A percentile compares a stretch with the other conserved stretches of the same genome.
Evolutionary conservation across 2,113 vertebrate species (phyloP).

Genomic region (Gorsachius goisagi): DNA sequence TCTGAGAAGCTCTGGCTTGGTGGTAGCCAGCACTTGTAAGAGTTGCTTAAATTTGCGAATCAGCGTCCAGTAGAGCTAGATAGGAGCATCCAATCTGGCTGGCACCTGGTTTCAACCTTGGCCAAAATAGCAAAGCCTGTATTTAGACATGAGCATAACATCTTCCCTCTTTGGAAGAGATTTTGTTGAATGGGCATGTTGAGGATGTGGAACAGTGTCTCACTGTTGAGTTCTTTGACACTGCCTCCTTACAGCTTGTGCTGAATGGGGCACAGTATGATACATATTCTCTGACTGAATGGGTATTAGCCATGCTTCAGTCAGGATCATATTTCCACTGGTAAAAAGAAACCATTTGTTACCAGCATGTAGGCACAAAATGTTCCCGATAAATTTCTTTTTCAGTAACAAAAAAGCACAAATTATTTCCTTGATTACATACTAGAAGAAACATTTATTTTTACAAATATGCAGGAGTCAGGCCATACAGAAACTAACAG

Average conservation of each 20-base stretch:
- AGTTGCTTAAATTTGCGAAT: neutral
- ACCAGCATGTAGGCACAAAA: conserved; percentile 24
- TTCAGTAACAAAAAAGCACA: neutral
- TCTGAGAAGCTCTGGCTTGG: neutral
- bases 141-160: conserved; percentile 13
- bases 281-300: neutral
- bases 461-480: neutral
- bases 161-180: neutral
- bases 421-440: conserved; percentile 44
- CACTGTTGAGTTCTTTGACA: conserved; percentile 23
- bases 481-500: neutral
- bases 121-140: conserved; percentile 18
- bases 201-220: conserved; percentile 39
- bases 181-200: conserved; percentile 19
- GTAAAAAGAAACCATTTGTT: conserved; percentile 42
- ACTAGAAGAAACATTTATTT: conserved; percentile 45
- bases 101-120: neutral
- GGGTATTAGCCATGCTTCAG: neutral
- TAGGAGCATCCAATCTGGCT: neutral
- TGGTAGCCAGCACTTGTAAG: neutral
- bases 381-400: neutral
- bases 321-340: conserved; percentile 6
- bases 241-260: conserved; percentile 11
- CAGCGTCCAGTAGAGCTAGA: neutral
- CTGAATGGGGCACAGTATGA: conserved; percentile 46